Percentiles rank a stretch among this genome's conserved stretches.
Evolutionary conservation across 2,888 invertebrate species (phyloP).

Genomic region (Baronia brevicornis): DNA sequence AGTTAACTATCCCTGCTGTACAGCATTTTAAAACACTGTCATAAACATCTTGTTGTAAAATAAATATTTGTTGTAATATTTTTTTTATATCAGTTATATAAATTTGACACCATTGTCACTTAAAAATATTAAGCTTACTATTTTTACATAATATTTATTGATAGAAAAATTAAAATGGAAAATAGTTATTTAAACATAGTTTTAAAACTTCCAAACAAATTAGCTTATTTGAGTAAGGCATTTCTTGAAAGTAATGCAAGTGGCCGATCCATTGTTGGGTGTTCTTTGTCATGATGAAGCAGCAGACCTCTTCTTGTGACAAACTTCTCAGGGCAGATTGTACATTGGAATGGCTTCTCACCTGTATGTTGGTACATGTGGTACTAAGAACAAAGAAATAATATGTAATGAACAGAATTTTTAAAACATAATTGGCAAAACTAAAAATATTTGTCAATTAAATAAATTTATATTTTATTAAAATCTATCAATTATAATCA

Average conservation of each 20-base stretch:
- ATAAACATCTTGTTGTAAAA: too few relatives aligned
- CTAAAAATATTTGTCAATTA: not conserved
- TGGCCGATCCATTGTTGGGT: conserved; percentile 41
- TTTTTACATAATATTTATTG: too few relatives aligned
- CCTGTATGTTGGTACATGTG: conserved; percentile 83
- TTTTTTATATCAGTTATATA: too few relatives aligned
- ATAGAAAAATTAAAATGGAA: too few relatives aligned
- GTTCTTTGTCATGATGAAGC: conserved; percentile 50
- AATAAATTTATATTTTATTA: not conserved
- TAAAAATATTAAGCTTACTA: too few relatives aligned
- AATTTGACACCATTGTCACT: too few relatives aligned
- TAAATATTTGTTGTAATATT: too few relatives aligned
- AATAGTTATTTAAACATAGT: too few relatives aligned
- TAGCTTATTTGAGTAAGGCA: conserved; percentile 35
- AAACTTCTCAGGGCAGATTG: conserved; percentile 72
- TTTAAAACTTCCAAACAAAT: too few relatives aligned
- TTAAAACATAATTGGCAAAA: too few relatives aligned
- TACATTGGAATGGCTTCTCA: conserved; percentile 93
- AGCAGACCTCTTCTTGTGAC: conserved; percentile 51
- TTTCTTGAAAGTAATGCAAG: conserved; percentile 43
- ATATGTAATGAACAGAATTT: not conserved
- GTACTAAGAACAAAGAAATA: conserved; percentile 40
- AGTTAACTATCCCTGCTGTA: too few relatives aligned
- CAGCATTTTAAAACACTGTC: too few relatives aligned
- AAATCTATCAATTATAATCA: not conserved